A percentile compares a stretch with the other conserved stretches of the same genome.
Evolutionary conservation across 1,140 invertebrate species (phyloP).

Genomic region (Potamilus streckersoni): DNA sequence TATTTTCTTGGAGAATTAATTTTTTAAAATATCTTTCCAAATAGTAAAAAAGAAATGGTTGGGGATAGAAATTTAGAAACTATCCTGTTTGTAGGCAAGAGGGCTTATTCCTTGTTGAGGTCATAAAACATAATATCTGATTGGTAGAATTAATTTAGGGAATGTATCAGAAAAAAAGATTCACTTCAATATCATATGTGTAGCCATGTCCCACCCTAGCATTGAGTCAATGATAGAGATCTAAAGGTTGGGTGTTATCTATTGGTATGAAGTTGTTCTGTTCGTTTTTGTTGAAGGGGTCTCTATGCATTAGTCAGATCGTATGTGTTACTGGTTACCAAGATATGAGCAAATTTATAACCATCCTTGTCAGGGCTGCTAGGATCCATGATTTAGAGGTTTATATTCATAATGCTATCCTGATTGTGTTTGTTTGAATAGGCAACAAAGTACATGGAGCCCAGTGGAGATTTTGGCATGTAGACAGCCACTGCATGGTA

Average conservation of each 20-base stretch:
- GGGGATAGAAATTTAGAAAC: too few species aligned
- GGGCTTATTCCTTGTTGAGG: too few species aligned
- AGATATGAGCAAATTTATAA: slow-evolving; percentile 43
- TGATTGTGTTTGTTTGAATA: slow-evolving; percentile 39
- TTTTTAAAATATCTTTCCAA: too few species aligned
- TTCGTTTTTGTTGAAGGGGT: not conserved
- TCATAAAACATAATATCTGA: too few species aligned
- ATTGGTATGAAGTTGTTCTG: not conserved
- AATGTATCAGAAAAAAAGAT: too few species aligned
- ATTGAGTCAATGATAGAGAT: too few species aligned
- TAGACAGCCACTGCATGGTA: slow-evolving; percentile 1
- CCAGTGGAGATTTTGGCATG: not conserved
- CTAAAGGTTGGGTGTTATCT: not conserved
- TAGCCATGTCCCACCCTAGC: too few species aligned
- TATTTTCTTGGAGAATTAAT: too few species aligned
- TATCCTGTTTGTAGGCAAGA: too few species aligned
- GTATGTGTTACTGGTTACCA: slow-evolving; percentile 21
- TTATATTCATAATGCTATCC: slow-evolving; percentile 23
- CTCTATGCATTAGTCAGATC: not conserved
- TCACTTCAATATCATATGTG: too few species aligned
- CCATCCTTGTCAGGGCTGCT: slow-evolving; percentile 29
- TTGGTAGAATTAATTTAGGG: too few species aligned
- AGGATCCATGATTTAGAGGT: slow-evolving; percentile 41
- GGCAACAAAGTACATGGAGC: slow-evolving; percentile 4
- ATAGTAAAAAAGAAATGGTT: too few species aligned